Evolutionary conservation across 92 coral and sea anemone genomes (phyloP).

Genomic region (Isaurus tuberculatus): DNA sequence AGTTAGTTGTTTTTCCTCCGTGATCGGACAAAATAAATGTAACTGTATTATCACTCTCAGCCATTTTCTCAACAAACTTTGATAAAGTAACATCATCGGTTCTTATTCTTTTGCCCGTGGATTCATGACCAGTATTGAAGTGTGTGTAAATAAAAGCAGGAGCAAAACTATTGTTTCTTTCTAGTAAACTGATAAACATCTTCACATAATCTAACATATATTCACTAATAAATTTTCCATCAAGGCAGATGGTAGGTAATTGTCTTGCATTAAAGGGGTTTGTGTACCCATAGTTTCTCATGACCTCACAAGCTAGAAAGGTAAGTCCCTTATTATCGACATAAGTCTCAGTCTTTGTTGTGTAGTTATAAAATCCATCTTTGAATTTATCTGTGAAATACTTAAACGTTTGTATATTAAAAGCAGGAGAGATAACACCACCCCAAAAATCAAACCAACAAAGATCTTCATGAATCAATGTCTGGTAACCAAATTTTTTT

Average conservation of each 20-base stretch:
- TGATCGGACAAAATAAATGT: constrained; percentile 91
- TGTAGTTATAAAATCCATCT: constrained; percentile 49
- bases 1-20: constrained; percentile 86
- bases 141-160: constrained; percentile 83
- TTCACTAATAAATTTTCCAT: constrained; percentile 77
- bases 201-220: constrained; percentile 70
- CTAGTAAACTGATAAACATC: constrained; percentile 62
- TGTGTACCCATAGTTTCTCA: constrained; percentile 58
- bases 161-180: constrained; percentile 51
- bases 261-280: constrained; percentile 69
- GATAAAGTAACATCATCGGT: constrained; percentile 74
- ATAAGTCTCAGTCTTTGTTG: constrained; percentile 33
- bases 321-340: constrained; percentile 82
- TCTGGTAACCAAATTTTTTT: constrained; percentile 73
- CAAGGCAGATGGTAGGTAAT: constrained; percentile 61
- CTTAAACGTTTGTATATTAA: constrained; percentile 57
- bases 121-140: constrained; percentile 90
- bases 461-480: constrained; percentile 86
- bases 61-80: constrained; percentile 68
- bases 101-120: constrained; percentile 81
- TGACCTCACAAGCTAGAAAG: constrained; percentile 74
- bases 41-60: constrained; percentile 72
- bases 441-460: constrained; percentile 94
- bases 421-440: constrained; percentile 67
- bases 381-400: constrained; percentile 66